These are phyloP conservation scores for Trachythela sp. DNA, from an alignment of 64 coral and sea anemone genomes.

Conservation along the genomic window DNA sequence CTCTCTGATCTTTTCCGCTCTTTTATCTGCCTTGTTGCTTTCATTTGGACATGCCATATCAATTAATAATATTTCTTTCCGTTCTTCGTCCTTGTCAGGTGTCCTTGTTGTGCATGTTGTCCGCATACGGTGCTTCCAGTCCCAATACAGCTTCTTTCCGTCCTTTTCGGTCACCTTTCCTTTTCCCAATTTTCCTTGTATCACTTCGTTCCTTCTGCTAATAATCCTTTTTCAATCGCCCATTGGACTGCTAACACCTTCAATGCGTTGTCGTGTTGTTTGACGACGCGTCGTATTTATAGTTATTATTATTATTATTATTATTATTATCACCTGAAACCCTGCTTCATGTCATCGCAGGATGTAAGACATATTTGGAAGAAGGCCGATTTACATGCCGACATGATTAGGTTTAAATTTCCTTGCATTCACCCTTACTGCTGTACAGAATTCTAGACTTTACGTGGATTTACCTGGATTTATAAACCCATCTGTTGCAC, in stretches of 20 bases:
- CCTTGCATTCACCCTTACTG: too few relatives aligned
- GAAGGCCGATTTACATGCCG: too few relatives aligned
- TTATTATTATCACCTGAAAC: too few relatives aligned
- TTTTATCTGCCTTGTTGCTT: neutral
- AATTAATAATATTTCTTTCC: neutral
- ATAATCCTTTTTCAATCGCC: neutral
- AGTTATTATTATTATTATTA: too few relatives aligned
- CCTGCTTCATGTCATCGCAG: too few relatives aligned
- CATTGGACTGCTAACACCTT: neutral
- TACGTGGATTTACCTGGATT: too few relatives aligned
- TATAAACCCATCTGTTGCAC: too few relatives aligned
- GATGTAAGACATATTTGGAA: too few relatives aligned
- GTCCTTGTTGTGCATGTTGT: neutral
- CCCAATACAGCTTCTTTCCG: slow-evolving; percentile 17
- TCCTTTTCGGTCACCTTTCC: neutral
- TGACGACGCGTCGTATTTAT: too few relatives aligned
- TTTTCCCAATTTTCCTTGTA: neutral
- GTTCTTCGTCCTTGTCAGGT: neutral
- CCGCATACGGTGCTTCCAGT: neutral
- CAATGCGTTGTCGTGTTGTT: slow-evolving; percentile 9
- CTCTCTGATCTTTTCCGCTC: neutral
- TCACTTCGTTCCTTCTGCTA: neutral
- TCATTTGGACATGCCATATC: slow-evolving; percentile 21
- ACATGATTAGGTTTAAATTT: too few relatives aligned
- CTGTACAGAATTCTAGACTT: too few relatives aligned